Conservation (phyloP, 1,140 invertebrate genomes). For the Eueides isabella region DNA sequence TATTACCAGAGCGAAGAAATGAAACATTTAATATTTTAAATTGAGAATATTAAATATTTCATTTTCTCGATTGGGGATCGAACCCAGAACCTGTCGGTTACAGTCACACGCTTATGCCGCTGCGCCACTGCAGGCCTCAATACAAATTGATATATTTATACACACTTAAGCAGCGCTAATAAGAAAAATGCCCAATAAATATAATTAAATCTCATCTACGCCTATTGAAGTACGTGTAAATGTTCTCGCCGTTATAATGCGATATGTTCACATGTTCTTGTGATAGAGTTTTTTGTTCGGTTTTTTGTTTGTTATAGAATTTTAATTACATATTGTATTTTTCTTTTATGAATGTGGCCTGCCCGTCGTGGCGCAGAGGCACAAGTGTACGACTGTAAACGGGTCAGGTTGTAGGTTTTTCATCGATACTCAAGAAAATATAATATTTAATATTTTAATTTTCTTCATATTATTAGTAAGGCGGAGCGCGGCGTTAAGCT, state of each 20-base stretch:
- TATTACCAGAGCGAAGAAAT: too few relatives aligned
- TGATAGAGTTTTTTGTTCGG: background rate
- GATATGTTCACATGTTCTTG: background rate
- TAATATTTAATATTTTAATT: too few relatives aligned
- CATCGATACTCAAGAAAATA: background rate
- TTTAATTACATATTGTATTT: background rate
- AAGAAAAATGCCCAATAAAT: constrained; percentile 1
- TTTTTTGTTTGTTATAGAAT: background rate
- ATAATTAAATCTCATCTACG: background rate
- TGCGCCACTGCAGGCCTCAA: too few relatives aligned
- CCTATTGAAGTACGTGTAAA: background rate
- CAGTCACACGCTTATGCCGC: too few relatives aligned
- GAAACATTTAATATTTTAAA: too few relatives aligned
- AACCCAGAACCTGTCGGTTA: too few relatives aligned
- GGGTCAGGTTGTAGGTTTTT: background rate
- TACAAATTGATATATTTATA: background rate
- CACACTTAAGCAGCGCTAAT: background rate
- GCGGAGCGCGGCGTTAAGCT: background rate
- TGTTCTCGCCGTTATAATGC: background rate
- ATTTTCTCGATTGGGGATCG: too few relatives aligned
- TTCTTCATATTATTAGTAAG: too few relatives aligned
- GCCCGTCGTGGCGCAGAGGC: too few relatives aligned
- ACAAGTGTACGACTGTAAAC: background rate
- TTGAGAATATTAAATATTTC: too few relatives aligned
- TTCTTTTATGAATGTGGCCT: too few relatives aligned